Base-by-base conservation (phyloP, 1,140 invertebrate species). In the Pogonomyrmex barbatus region DNA sequence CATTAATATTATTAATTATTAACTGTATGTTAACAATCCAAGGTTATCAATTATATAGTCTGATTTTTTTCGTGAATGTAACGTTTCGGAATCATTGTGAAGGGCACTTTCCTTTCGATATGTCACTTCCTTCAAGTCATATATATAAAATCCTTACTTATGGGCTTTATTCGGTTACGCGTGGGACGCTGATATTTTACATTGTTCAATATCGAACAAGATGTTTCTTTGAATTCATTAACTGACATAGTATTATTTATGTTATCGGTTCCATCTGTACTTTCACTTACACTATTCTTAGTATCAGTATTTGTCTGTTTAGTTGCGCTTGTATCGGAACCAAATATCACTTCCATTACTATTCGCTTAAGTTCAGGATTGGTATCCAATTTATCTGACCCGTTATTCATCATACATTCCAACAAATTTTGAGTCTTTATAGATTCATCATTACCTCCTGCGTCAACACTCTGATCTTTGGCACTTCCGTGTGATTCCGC, bases 101-200 rank as follows among this genome's bases (percentile, higher is more conserved):
- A 78, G 17, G 10, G 45, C 45, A 78, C 17, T n/a, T 47, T 17
- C 81, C 42, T 89, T 90, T 0, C 77, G 47, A 47, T 58, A 42
- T 8, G 76, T 65, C 2, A 84, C 60, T 52, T 92, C 85, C 6
- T 89, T 89, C 79, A 96, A 92, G 93, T 97, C 96, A 91, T 97
- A 97, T 79, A 97, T 79, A 97, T 96, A 92, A 97, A 97, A 93
- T 97, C 96, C 88, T 96, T 96, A 90, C 96, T 96, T 79, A 96
- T 95, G 1, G 95, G 95, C 93, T 96, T 97, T 4, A 96, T 95
- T 63, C 96, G 96, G 91, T 96, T 97, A 50, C 97, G 95, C 10
- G 96, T 95, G 8, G 96, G 96, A 87, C 97, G 85, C 47, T 90
- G 87, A 1, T 81, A 67, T 56, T 76, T 85, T 10, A 36, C 56